phyloP scores from a whole-genome alignment of 1,140 invertebrate species.

The Drosophila lacteicornis region DNA sequence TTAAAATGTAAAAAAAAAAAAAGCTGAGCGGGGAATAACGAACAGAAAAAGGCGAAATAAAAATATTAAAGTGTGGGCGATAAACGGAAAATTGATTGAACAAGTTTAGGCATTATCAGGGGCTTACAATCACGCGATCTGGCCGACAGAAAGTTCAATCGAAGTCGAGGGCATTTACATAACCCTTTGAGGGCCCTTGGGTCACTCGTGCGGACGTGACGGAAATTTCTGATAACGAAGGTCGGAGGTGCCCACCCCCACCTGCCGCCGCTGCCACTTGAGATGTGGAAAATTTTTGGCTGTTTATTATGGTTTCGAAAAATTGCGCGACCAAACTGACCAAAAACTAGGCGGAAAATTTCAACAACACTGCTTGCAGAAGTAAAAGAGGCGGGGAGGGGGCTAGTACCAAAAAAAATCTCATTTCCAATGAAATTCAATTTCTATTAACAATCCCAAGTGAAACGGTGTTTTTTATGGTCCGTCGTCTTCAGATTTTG shows the following conservation, averaged over 20 bases:
- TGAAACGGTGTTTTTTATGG: conserved; percentile 27
- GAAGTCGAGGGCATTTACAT: conserved; percentile 18
- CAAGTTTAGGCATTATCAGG: conserved; percentile 41
- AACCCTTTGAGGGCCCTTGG: conserved; percentile 46
- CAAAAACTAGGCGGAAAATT: conserved; percentile 65
- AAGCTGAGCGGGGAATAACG: too few relatives aligned
- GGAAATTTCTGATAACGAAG: conserved; percentile 48
- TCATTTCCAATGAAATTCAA: conserved; percentile 2
- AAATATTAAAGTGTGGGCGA: conserved; percentile 36
- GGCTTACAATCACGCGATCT: conserved; percentile 52
- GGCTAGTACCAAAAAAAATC: neutral
- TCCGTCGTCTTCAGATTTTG: conserved; percentile 31
- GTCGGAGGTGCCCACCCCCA: conserved; percentile 12
- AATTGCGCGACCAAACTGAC: conserved; percentile 57
- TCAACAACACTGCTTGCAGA: conserved; percentile 20
- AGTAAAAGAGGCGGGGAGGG: neutral
- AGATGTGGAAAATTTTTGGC: conserved; percentile 37
- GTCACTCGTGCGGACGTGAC: conserved; percentile 50
- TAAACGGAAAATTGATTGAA: conserved; percentile 50
- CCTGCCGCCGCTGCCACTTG: neutral
- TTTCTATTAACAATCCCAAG: conserved; percentile 21
- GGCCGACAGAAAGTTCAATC: conserved; percentile 41
- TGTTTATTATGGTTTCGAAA: conserved; percentile 48
- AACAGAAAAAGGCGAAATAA: conserved; percentile 6
- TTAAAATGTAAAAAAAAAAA: conserved; percentile 8